These are phyloP conservation scores for Montifringilla adamsi DNA, from an alignment of 2,113 vertebrate genomes.

Conservation along the genomic window DNA sequence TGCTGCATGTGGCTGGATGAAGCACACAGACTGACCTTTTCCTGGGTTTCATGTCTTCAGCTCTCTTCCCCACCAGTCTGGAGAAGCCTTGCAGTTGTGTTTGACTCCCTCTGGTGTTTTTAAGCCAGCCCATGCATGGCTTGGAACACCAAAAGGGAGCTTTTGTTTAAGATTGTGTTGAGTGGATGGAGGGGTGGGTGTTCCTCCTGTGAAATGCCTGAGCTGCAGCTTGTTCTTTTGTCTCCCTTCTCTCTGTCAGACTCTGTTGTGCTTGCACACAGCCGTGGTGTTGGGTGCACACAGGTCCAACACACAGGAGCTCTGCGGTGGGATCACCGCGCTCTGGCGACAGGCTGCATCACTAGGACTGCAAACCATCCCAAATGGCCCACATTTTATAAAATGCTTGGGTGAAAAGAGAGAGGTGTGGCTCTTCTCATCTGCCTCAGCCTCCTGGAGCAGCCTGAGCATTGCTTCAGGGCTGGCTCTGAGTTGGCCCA, in stretches of 20 bases:
- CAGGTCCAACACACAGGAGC: neutral
- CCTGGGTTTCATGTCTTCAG: neutral
- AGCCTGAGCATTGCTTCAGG: neutral
- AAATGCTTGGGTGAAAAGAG: neutral
- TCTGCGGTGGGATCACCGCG: fast-evolving
- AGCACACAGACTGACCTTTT: neutral
- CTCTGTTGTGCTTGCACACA: neutral
- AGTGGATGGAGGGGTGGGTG: neutral
- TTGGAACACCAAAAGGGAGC: neutral
- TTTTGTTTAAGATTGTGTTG: neutral
- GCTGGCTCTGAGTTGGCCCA: neutral
- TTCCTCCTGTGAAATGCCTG: neutral
- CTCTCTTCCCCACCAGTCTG: neutral
- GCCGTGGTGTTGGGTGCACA: neutral
- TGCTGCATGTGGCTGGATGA: neutral
- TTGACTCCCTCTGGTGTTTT: neutral
- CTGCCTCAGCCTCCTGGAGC: neutral
- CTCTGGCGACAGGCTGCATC: neutral
- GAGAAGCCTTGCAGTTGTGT: neutral
- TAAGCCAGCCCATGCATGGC: fast-evolving
- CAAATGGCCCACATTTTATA: neutral
- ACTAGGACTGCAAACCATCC: neutral
- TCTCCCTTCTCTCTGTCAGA: neutral
- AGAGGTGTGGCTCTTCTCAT: neutral
- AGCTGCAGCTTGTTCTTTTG: neutral